Evolutionary conservation across 2,113 vertebrate genomes (phyloP), one percentile per base, ranked within the genome.

Genomic region (Phaetusa simplex): DNA sequence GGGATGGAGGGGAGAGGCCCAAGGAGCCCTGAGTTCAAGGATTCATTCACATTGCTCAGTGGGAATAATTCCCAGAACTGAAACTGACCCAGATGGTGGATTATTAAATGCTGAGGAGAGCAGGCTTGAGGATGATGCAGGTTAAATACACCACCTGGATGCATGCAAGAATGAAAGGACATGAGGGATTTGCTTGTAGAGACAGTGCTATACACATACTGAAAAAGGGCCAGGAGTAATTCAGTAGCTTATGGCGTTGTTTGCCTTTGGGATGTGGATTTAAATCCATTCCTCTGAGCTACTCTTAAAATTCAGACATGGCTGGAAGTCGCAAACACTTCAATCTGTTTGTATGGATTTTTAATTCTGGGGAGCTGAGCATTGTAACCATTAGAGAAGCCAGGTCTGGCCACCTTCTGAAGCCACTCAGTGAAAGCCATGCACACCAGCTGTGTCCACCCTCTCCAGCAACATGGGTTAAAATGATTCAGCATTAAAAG

Each of bases 101-200:
- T 86, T 66, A 94, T 93, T 58, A 94, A 92, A 72, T 20, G 64
- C 62, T 91, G 86, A 72, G 66, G 74, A 85, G 93, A 86, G 89
- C 53, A 77, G 69, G 29, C 87, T 70, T 92, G 88, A 80, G 47
- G 42, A 81, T 86, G 87, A 91, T 84, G 72, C 86, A 84, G 80
- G 83, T 90, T 95, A 95, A 97, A 80, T 58, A 69, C 61, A 83
- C 66, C 92, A 83, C 90, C 92, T 94, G 92, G 56, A 65, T 77
- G 20, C 22, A 72, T 3, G 53, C 47, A 43, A 13, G 50, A 89
- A 82, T 34, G 74, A 89, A 91, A 91, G 70, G 52, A 66, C 90
- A 5, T 32, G 5, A 53, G 87, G 92, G 82, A 95, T 89, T 92
- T 94, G 27, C 49, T 82, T 70, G 79, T 23, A 53, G 34, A 87